Evolutionary conservation across 1,140 invertebrate genomes (phyloP), one percentile per base, ranked within the genome.

Genomic region (Phymastichus coffea): DNA sequence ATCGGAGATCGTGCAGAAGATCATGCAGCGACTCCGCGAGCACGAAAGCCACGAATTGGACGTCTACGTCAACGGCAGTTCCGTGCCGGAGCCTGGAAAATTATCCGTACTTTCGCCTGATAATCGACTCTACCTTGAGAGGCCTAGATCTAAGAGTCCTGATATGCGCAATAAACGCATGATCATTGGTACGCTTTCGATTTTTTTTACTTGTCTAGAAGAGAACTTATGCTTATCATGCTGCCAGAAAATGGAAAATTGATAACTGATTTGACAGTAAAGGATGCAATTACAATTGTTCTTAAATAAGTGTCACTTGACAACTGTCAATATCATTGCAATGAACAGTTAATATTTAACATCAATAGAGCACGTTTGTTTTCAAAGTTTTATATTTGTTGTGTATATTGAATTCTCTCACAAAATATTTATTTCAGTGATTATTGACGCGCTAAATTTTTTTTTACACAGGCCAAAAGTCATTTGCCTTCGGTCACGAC

Each of bases 1-100:
- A 22, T 83, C 83, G 37, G 81, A 80, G 66, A 84, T 84, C 65
- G 83, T 84, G 3, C 81, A 82, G 47, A 84, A 84, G 65, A 83
- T 84, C 37, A 83, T 83, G 78, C 80, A 84, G 63, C 77, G 81
- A 43, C 67, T 83, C n/a, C 79, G 81, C 22, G 82, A 83, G 40
- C 76, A 82, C 57, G 81, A 83, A 25, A 76, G 68, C 56, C 78
- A 81, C 43, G 77, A 79, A 44, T 28, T 62, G 15, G 74, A 80
- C 46, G 52, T 68, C 15, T 71, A 68, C 40, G 40, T 60, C 7
- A 53, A 61, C 61, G 7, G 66, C 60, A 37, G 43, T 38, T 59
- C 28, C 17, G 69, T 76, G 4, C 65, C 66, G 17, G 30, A 58
- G 23, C 30, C 20, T 0, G 57, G 65, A 14, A 68, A 65, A 63